These are phyloP conservation scores for Chaetodon trifascialis DNA, from an alignment of 2,113 vertebrate genomes.

Conservation along the genomic window DNA sequence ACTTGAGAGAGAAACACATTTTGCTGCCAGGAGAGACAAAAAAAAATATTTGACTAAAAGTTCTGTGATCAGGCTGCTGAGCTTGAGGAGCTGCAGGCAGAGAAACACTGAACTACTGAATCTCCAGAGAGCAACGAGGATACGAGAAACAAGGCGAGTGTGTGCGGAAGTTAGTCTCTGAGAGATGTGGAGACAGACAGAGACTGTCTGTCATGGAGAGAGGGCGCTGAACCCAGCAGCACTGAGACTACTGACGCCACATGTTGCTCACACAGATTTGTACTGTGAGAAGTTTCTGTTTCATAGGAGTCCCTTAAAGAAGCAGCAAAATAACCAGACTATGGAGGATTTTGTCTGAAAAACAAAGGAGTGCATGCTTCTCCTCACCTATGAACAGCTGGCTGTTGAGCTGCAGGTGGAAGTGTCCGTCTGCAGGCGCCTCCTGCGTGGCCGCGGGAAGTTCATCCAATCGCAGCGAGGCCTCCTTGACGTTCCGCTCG, in stretches of 20 bases:
- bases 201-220: background rate
- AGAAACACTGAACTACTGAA: background rate
- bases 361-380: rapidly evolving
- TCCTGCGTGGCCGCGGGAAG: slow-evolving; percentile 80
- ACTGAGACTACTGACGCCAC: slow-evolving; percentile 2
- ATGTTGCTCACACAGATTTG: background rate
- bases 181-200: background rate
- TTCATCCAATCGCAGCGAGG: slow-evolving; percentile 88
- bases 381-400: slow-evolving; percentile 93
- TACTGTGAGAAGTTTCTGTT: background rate
- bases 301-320: background rate
- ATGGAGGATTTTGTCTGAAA: background rate
- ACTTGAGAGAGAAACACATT: background rate
- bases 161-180: background rate
- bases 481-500: slow-evolving; percentile 93
- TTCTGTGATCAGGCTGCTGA: slow-evolving; percentile 13
- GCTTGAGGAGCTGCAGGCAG: slow-evolving; percentile 7
- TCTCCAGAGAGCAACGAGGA: slow-evolving; percentile 1
- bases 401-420: slow-evolving; percentile 95
- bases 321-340: background rate
- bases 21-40: background rate
- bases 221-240: background rate
- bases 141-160: background rate
- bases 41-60: background rate
- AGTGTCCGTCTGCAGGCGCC: slow-evolving; percentile 90